Evolutionary conservation across 2,797 vertebrate species (phyloP).

Genomic region (Synaphobranchus kaupii): DNA sequence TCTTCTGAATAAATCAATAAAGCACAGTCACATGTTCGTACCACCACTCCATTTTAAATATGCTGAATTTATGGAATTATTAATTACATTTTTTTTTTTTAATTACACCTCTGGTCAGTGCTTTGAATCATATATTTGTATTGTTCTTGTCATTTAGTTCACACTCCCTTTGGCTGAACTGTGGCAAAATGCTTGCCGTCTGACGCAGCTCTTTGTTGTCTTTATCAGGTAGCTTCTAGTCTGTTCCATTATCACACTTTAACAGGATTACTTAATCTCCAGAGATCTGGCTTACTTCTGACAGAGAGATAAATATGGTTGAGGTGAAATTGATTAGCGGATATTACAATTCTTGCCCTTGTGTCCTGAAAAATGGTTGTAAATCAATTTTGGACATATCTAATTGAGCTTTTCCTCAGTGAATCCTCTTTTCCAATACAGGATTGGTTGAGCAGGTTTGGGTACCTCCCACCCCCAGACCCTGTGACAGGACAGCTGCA

Average conservation of each 20-base stretch:
- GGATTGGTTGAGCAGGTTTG: conserved; percentile 96
- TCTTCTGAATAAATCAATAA: background rate
- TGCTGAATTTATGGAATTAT: background rate
- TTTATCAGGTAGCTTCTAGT: background rate
- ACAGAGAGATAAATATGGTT: background rate
- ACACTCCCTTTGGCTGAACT: background rate
- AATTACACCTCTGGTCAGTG: background rate
- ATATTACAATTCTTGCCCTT: background rate
- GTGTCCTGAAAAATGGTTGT: background rate
- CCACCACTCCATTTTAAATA: background rate
- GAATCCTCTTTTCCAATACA: conserved; percentile 50
- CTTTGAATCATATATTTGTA: background rate
- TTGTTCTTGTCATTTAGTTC: background rate
- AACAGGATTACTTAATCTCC: background rate
- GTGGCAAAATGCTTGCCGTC: background rate
- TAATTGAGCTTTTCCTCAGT: background rate
- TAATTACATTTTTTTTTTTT: too few relatives aligned
- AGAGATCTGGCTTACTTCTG: background rate
- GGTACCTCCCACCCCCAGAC: conserved; percentile 89
- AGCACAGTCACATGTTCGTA: background rate
- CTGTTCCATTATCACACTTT: background rate
- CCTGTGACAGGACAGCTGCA: conserved; percentile 84
- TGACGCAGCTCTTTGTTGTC: background rate
- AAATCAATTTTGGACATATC: background rate
- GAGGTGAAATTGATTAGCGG: background rate